A percentile compares a stretch with the other conserved stretches of the same genome.
Conservation (phyloP, 1,140 invertebrate genomes). For the Halesus radiatus region DNA sequence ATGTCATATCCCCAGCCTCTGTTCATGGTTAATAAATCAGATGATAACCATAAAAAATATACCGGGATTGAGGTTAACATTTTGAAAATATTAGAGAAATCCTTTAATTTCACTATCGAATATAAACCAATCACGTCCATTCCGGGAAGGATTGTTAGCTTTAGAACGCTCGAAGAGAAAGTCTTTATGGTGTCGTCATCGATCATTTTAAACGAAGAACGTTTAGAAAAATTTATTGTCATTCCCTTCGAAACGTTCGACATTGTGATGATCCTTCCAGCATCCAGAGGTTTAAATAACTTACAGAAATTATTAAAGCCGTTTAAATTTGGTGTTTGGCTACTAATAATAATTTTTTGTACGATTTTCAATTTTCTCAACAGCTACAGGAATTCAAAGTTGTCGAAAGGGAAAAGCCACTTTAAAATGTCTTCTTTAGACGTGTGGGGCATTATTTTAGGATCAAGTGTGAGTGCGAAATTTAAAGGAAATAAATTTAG, state of each 20-base stretch:
- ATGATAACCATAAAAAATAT: background rate
- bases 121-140: background rate
- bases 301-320: too few relatives aligned
- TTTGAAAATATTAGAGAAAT: background rate
- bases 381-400: background rate
- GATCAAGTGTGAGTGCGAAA: background rate
- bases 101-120: background rate
- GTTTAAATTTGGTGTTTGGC: background rate
- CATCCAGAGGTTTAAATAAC: background rate
- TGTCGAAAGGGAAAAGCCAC: background rate
- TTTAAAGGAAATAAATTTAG: too few relatives aligned
- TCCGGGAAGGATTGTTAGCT: background rate
- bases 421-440: background rate
- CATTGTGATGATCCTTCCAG: background rate
- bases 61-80: background rate
- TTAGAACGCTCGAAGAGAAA: background rate
- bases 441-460: constrained; percentile 1
- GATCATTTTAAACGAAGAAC: background rate
- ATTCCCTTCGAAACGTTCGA: background rate
- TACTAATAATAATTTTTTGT: background rate
- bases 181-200: background rate
- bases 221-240: background rate
- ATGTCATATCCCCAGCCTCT: background rate
- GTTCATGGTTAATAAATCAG: background rate
- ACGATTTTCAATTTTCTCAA: background rate